Base-by-base conservation (phyloP, 2,888 invertebrate genomes). In the Pimpla rufipes region DNA sequence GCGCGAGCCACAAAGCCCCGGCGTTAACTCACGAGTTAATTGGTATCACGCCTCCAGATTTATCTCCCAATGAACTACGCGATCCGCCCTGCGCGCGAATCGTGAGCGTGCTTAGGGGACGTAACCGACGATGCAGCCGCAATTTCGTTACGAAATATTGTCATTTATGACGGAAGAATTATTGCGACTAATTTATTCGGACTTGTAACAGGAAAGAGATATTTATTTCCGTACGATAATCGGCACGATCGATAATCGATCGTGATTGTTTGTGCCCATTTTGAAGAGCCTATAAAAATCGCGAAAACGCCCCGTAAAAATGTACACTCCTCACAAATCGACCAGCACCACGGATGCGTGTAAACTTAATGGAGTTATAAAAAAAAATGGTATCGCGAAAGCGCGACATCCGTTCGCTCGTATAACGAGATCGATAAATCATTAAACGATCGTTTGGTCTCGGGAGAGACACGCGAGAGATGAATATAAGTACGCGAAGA, bases 1-100 rank as follows among this genome's bases (percentile, higher is more conserved):
- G 29, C 29, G 29, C 29, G 29, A 29, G 29, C 64, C 45, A 50
- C 81, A 62, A 83, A 64, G 81, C 81, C 81, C 75, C 64, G 83
- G 80, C 83, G 73, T 37, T 59, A 67, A 79, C 66, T 79, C 79
- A 82, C 82, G 78, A 79, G 73, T 83, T 85, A 85, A 85, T 85
- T 83, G 83, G 76, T 79, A 83, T 79, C 82, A 85, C 79, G 83
- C 82, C 83, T 79, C 59, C 71, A 75, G 73, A 85, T 85, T 79
- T 83, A 85, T 85, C 79, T 85, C 73, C 73, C 68, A 74, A 59
- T 52, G 55, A 79, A 64, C 21, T 52, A 71, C 71, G 16, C 47
- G 57, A 67, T 55, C n/a, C 45, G 21, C 45, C 57, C 59, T 11
- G 4, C 10, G 11, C 13, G 57, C 40, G 11, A 29, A 23, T 59